Conservation (phyloP, 1,140 invertebrate genomes). For the Drosophila albomicans region DNA sequence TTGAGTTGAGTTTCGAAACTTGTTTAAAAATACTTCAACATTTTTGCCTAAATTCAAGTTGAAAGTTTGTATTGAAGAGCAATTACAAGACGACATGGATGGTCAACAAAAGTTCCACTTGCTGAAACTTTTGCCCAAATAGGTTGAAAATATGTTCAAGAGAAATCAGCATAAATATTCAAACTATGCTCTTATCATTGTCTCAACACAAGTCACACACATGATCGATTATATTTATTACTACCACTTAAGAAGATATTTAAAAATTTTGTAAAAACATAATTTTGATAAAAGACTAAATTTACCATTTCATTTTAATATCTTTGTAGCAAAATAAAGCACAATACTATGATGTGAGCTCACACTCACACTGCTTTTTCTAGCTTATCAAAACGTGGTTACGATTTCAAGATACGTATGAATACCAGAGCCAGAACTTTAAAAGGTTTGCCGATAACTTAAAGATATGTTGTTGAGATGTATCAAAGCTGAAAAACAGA, state of each 20-base stretch:
- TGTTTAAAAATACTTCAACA: constrained; percentile 51
- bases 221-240: too few relatives aligned
- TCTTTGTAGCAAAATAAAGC: too few relatives aligned
- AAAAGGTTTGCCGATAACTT: constrained; percentile 24
- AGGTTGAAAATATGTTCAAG: constrained; percentile 31
- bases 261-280: too few relatives aligned
- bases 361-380: constrained; percentile 6
- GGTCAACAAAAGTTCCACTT: constrained; percentile 36
- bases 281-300: too few relatives aligned
- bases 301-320: too few relatives aligned
- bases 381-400: background rate
- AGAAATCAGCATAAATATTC: constrained; percentile 39
- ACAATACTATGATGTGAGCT: background rate
- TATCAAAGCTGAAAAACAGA: background rate
- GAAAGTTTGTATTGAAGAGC: constrained; percentile 41
- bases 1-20: constrained; percentile 46
- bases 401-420: constrained; percentile 11
- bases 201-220: constrained; percentile 4
- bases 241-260: too few relatives aligned
- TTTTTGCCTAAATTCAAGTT: constrained; percentile 35
- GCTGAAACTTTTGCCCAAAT: constrained; percentile 30
- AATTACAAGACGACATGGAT: constrained; percentile 42
- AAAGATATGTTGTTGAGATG: background rate
- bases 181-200: constrained; percentile 29
- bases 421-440: too few relatives aligned